These are phyloP conservation scores for Syrmaticus mikado DNA, from an alignment of 2,113 vertebrate genomes.

Conservation along the genomic window DNA sequence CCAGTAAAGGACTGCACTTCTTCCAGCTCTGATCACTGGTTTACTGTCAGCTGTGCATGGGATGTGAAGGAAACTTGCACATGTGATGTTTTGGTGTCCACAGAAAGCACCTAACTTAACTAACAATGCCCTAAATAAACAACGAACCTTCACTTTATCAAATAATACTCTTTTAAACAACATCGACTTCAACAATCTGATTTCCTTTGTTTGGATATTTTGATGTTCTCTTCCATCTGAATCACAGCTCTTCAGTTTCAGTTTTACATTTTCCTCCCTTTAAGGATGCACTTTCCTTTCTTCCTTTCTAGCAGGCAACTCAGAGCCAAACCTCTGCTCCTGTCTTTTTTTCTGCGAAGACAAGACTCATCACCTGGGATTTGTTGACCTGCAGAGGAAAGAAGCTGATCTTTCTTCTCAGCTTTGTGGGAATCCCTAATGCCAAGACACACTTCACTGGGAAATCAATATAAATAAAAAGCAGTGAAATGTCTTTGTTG, in stretches of 20 bases:
- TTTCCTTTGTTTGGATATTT: background rate
- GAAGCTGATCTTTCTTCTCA: constrained; percentile 53
- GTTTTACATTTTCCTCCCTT: background rate
- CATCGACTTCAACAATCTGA: background rate
- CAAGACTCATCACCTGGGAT: constrained; percentile 60
- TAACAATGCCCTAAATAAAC: background rate
- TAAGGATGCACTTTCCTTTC: background rate
- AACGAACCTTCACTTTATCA: background rate
- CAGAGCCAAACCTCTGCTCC: background rate
- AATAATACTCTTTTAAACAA: background rate
- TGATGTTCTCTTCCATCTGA: background rate
- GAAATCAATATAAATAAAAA: constrained; percentile 79
- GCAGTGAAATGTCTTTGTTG: constrained; percentile 75
- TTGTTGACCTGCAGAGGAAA: constrained; percentile 69
- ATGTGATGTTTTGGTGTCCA: background rate
- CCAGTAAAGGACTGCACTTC: constrained; percentile 10
- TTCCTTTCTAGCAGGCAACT: background rate
- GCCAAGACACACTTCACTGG: constrained; percentile 74
- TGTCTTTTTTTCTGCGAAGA: constrained; percentile 42
- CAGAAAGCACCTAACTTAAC: background rate
- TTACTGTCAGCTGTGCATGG: background rate
- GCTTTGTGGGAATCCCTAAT: constrained; percentile 72
- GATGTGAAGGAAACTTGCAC: background rate
- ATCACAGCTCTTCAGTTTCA: background rate
- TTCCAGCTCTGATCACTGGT: background rate